Conservation (phyloP, 2,888 invertebrate species). For the Pristionchus mayeri region DNA sequence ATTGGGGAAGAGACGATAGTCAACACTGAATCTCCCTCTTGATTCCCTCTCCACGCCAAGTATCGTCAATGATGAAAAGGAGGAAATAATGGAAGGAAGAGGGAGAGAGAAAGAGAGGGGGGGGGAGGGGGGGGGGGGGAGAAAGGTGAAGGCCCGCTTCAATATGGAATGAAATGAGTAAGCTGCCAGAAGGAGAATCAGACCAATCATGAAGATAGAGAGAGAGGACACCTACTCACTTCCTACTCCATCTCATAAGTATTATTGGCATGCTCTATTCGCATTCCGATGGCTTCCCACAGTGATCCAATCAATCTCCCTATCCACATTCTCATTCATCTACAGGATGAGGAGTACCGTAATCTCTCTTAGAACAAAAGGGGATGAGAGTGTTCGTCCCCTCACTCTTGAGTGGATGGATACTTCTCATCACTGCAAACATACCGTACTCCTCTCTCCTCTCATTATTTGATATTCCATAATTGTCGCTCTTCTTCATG, state of each 20-base stretch:
- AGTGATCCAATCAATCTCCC: neutral
- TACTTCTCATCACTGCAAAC: slow-evolving; percentile 14
- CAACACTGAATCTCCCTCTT: slow-evolving; percentile 30
- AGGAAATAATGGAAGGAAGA: neutral
- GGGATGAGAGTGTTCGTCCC: neutral
- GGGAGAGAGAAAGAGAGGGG: too few species aligned
- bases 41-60: slow-evolving; percentile 7
- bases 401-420: neutral
- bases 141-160: neutral
- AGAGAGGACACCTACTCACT: neutral
- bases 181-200: slow-evolving; percentile 20
- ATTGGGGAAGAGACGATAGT: slow-evolving; percentile 7
- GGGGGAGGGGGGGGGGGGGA: neutral
- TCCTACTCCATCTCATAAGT: neutral
- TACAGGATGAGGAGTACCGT: neutral
- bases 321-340: neutral
- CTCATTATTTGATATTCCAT: slow-evolving; percentile 35
- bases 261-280: slow-evolving; percentile 1
- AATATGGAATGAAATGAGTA: slow-evolving; percentile 43
- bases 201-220: slow-evolving; percentile 22
- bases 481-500: slow-evolving; percentile 30
- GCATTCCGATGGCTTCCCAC: slow-evolving; percentile 6
- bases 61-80: slow-evolving; percentile 32
- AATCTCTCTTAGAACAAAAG: neutral
- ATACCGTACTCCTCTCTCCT: slow-evolving; percentile 9